Evolutionary conservation across 1,140 invertebrate genomes (phyloP), one percentile per base, ranked within the genome.

Genomic region (Drosophila bocki): DNA sequence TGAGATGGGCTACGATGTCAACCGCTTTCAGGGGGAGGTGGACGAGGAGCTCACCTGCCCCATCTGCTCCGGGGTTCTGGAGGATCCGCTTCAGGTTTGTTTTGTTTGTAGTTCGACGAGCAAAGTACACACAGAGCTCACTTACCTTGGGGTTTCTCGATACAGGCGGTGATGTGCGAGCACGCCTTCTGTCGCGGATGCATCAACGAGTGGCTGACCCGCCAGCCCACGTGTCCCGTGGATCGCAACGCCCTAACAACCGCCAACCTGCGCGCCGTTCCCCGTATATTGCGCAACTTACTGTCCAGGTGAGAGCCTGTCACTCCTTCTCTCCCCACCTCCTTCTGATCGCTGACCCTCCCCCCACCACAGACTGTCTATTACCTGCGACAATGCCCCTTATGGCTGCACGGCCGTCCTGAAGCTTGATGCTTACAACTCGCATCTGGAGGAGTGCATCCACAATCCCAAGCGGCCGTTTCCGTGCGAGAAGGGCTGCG

Each of bases 181-280:
- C 98, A 99, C 94, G 98, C 98, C 65, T 99, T 99, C 94, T 99
- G 98, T 94, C 95, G 96, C 84, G 95, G 95, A 17, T 99, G 98
- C 93, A 99, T 99, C 77, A 96, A 96, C 57, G 97, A 99, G 93
- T 99, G 98, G 98, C 95, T 99, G 67, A 96, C 96, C 54, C 94
- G 97, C 44, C 97, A 98, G 91, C 97, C 97, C 15, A 98, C 97
- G 22, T 99, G 98, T 93, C 98, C 98, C 26, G 96, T 99, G 45
- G 98, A 99, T 93, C 95, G 98, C 54, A 97, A 97, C 87, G 94
- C 96, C 50, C 96, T 99, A 59, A 98, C 97, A 32, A 95, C 96
- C 15, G 95, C 96, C 62, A 97, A 99, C 93, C 93, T 99, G 5
- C 95, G 97, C 93, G 96, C 97, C 67, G 98, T 98, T 54, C 98